Evolutionary conservation across 2,113 vertebrate genomes (phyloP), one percentile per base, ranked within the genome.

Genomic region (Colossoma macropomum): DNA sequence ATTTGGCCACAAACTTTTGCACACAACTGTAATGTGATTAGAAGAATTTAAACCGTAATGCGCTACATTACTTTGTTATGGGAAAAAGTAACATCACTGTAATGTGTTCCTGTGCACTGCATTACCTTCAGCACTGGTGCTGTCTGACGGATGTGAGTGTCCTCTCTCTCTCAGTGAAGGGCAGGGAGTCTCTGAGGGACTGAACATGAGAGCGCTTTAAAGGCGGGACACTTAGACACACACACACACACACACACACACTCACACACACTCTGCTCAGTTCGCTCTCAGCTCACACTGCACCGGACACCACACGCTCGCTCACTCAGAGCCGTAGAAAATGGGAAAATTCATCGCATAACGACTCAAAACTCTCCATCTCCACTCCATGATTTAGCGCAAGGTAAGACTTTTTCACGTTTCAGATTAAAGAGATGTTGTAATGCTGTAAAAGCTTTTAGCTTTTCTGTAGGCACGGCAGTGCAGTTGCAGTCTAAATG

Each of bases 181-280:
- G 77, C 83, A 80, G 62, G 56, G 73, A 34, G 72, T 68, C 87
- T 84, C 87, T 1, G 60, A 79, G 87, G 84, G 70, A 84, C 56
- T 86, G 84, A 80, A 78, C 78, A 56, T 48, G 87, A 84, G 87
- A 88, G 82, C 63, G 59, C 84, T 85, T 84, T 88, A 86, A 81
- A 82, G 75, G 72, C 69, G 75, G 79, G 79, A 56, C 54, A 56
- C 54, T 17, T 15, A 54, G 6, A 54, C 52, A 54, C 52, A 54
- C 52, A 19, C 52, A 54, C 52, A 54, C 52, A 56, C 54, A 56
- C 54, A 56, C 54, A 56, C 21, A 56, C 21, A 56, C 54, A 66
- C 79, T 75, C 54, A 54, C 41, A 27, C 77, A 69, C 48, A 63
- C 74, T 34, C 73, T 56, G 68, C 79, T 84, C 82, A 85, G 73